Evolutionary conservation across 64 coral and sea anemone species (phyloP).

Genomic region (Stylophora pistillata): DNA sequence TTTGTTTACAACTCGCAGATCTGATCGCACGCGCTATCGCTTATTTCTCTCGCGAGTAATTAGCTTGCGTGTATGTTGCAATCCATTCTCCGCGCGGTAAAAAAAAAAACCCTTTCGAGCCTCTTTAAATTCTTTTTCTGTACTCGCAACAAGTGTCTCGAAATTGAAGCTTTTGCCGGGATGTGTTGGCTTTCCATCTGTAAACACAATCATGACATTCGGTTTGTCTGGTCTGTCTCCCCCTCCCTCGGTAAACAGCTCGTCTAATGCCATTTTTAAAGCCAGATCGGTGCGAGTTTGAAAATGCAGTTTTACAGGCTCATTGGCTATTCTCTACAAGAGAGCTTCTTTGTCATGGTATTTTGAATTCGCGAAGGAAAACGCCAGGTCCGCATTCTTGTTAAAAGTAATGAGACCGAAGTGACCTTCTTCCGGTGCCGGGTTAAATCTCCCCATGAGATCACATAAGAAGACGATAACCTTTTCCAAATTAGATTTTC

Average conservation of each 20-base stretch:
- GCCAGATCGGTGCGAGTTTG: conserved; percentile 19
- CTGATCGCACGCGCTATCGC: too few species aligned
- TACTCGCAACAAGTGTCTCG: neutral
- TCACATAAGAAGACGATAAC: neutral
- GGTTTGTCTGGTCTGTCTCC: too few species aligned
- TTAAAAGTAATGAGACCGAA: neutral
- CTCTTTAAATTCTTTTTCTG: neutral
- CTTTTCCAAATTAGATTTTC: too few species aligned
- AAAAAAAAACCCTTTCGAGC: too few species aligned
- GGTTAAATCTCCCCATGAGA: neutral
- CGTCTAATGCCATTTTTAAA: neutral
- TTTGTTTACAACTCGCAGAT: too few species aligned
- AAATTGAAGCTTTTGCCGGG: neutral
- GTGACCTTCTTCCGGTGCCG: neutral
- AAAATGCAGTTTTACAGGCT: too few species aligned
- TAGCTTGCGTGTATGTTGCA: too few species aligned
- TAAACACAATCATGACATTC: conserved; percentile 6
- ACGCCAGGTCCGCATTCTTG: neutral
- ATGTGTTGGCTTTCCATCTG: neutral
- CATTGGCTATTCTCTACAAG: neutral
- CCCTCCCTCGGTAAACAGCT: conserved; percentile 9
- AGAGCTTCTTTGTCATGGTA: neutral
- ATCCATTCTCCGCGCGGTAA: too few species aligned
- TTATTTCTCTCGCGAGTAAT: too few species aligned
- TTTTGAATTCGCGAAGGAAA: neutral